Base-by-base conservation (phyloP, 2,888 invertebrate species). In the Linnaemya vulpina region DNA sequence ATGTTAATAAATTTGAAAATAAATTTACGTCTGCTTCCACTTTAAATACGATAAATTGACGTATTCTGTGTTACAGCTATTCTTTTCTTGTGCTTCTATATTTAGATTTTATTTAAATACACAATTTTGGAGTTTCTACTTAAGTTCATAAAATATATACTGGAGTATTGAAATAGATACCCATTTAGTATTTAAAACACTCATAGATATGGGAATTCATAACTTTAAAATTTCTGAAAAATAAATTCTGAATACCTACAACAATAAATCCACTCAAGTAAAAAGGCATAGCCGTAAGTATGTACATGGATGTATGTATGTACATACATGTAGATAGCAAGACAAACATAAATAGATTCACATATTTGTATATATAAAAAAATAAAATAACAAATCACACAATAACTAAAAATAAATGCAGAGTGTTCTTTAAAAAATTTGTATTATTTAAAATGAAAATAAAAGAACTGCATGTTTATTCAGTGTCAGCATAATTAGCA, bases 401-500 rank as follows among this genome's bases (percentile, higher is more conserved):
- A 71, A 68, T 65, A 73, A 49, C 71, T 73, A 62, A 84, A 85
- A 81, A 78, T 77, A 84, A 74, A 63, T 62, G 62, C 70, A 63
- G 53, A 53, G 15, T 51, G 40, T 63, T 70, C n/a, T 68, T 74
- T 15, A 60, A 70, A 68, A 70, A 77, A 67, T 62, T 20, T 53
- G n/a, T 70, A 13, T 20, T 70, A 65, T 65, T 62, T 76, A 4
- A 60, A 70, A 71, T 58, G 40, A 71, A 80, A 60, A 74, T 60
- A 81, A 74, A 79, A 73, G 62, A 77, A 84, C 73, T 55, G 73
- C 77, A 84, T 81, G 70, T 70, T 81, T 74, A 70, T 84, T 81
- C 84, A 84, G 49, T 81, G 84, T 84, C 77, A 84, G 62, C 78
- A 77, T 81, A 81, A 85, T 81, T 63, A 60, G 38, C 15, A 63